A percentile compares a stretch with the other conserved stretches of the same genome.
These are phyloP conservation scores for Otolemur garnettii DNA, from an alignment of 2,113 vertebrate species.

Conservation along the genomic window DNA sequence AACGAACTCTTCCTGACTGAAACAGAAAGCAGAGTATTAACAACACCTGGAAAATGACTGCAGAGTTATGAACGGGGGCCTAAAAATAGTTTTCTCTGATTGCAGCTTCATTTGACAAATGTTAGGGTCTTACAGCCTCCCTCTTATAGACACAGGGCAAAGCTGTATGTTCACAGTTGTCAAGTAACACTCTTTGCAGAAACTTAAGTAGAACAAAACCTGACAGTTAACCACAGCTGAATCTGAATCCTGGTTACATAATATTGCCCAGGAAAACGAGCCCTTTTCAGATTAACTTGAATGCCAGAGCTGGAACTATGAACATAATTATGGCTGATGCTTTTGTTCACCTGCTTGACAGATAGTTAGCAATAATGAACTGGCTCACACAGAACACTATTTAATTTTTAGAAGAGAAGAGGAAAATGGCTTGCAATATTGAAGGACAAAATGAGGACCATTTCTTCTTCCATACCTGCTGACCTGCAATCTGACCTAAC, in stretches of 20 bases:
- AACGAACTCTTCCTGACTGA: constrained; percentile 61
- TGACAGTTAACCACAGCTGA: constrained; percentile 57
- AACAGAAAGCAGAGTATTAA: constrained; percentile 65
- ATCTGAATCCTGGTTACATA: constrained; percentile 75
- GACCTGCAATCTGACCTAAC: not conserved
- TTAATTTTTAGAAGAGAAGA: constrained; percentile 68
- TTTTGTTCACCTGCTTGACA: constrained; percentile 83
- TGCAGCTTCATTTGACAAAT: constrained; percentile 78
- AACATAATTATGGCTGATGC: constrained; percentile 83
- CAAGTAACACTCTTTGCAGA: constrained; percentile 60
- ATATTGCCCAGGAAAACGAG: constrained; percentile 75
- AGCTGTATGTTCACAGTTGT: constrained; percentile 78
- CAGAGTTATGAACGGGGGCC: constrained; percentile 67
- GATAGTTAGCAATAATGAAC: constrained; percentile 77
- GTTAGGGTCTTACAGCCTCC: constrained; percentile 69
- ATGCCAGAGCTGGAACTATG: constrained; percentile 75
- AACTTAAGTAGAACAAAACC: constrained; percentile 73
- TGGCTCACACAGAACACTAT: constrained; percentile 76
- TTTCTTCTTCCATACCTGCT: not conserved
- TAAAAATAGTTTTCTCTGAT: constrained; percentile 80
- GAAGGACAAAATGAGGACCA: constrained; percentile 34
- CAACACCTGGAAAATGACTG: constrained; percentile 43
- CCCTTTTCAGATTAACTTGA: constrained; percentile 76
- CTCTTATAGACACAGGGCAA: constrained; percentile 78
- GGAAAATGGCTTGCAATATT: not conserved